Evolutionary conservation across 2,888 invertebrate species (phyloP), one percentile per base, ranked within the genome.

Genomic region (Polydrusus tereticollis): DNA sequence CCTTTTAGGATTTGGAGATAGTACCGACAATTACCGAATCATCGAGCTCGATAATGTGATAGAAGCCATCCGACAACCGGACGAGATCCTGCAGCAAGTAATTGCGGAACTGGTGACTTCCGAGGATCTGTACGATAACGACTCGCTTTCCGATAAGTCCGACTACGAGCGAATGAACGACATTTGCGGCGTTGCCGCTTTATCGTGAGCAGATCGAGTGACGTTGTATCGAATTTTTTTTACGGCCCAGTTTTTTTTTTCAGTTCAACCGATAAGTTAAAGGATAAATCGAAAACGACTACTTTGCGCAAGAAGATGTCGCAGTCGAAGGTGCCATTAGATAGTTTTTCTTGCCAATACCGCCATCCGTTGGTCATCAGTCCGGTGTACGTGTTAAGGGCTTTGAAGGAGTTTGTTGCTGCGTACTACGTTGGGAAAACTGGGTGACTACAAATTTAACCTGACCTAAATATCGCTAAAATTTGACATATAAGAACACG

Each of bases 291-390:
- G 3, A 62, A 66, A 36, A 16, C 18, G 0, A 12, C 66, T 2
- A 4, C 64, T 3, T 8, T 41, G 29, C 67, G 66, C 29, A 59
- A 18, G 60, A 68, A 26, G 64, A 29, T 58, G 6, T 64, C 72
- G 3, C 20, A 18, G 5, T 47, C 47, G 1, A 60, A 16, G 43
- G 16, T 52, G 6, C 0, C 47, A n/a, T 8, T 29, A 3, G 71
- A 74, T 5, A 5, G 45, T 6, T 74, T 14, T n/a, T 4, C 71
- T 10, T 83, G 81, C 69, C 78, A 78, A 5, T 76, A 82, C 8
- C 89, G 90, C 26, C 93, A 93, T 82, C 85, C 87, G 43, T 83
- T 92, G 63, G 88, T 90, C 77, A 92, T 94, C 76, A 91, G 92
- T 79, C 88, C 92, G 0, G 88, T 89, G 72, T 89, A 90, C 78